Percentiles rank a stretch among this genome's conserved stretches.
phyloP scores from a whole-genome alignment of 2,113 vertebrate species.

The Rhabdomys dilectus region DNA sequence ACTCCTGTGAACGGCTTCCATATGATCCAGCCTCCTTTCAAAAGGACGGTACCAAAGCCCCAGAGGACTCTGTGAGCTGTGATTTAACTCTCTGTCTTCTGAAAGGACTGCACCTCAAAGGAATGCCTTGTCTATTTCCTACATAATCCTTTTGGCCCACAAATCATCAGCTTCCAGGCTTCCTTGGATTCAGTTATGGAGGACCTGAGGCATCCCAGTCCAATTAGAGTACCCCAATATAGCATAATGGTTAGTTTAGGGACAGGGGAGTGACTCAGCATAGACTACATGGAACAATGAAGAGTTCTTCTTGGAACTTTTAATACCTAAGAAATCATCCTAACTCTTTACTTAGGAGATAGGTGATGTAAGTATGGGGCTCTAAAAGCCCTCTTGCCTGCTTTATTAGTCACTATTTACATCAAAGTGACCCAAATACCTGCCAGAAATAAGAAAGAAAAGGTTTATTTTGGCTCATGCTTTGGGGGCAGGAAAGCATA shows the following conservation, averaged over 20 bases:
- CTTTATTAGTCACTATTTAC: not conserved
- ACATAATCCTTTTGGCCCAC: not conserved
- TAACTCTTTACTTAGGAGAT: not conserved
- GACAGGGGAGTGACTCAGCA: not conserved
- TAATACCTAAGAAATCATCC: not conserved
- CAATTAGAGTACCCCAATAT: not conserved
- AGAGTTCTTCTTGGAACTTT: not conserved
- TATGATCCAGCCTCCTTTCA: not conserved
- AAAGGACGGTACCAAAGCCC: no score
- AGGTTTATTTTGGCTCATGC: not conserved
- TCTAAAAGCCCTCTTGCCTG: not conserved
- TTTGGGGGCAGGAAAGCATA: not conserved
- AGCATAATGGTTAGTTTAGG: not conserved
- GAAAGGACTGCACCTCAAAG: not conserved
- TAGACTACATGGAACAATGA: no score
- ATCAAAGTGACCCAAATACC: not conserved
- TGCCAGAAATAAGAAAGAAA: not conserved
- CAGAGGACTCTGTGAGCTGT: not conserved
- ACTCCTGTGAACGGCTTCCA: accelerated
- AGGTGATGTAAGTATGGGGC: not conserved
- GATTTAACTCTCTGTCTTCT: not conserved
- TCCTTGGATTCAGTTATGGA: not conserved
- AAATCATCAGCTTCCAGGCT: accelerated
- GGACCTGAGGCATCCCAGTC: not conserved
- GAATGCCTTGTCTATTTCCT: not conserved